Percentiles rank a stretch among this genome's conserved stretches.
Conservation (phyloP, 53 echinoderm and acorn worm species). For the Holothuria scabra region DNA sequence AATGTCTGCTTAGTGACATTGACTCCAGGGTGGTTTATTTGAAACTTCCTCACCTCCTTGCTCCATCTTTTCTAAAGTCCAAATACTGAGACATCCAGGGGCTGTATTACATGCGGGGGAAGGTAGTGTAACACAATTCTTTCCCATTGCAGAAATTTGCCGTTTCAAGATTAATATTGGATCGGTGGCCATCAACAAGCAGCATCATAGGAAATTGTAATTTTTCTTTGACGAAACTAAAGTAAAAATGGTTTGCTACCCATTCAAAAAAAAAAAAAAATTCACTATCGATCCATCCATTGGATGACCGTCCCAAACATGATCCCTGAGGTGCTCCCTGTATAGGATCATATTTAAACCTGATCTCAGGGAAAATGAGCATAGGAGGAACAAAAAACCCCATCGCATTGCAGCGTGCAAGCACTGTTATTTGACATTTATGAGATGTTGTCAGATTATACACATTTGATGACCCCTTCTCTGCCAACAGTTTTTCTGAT, state of each 20-base stretch:
- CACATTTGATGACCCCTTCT: slow-evolving; percentile 48
- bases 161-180: slow-evolving; percentile 37
- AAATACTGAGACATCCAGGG: slow-evolving; percentile 54
- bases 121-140: slow-evolving; percentile 27
- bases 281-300: slow-evolving; percentile 48
- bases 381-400: slow-evolving; percentile 37
- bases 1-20: slow-evolving; percentile 55
- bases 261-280: slow-evolving; percentile 44
- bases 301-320: slow-evolving; percentile 25
- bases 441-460: too few species aligned
- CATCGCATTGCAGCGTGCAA: too few species aligned
- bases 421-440: too few species aligned
- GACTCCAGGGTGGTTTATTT: slow-evolving; percentile 43
- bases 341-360: slow-evolving; percentile 41
- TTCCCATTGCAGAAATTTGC: slow-evolving; percentile 39
- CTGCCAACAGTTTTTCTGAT: slow-evolving; percentile 47
- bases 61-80: slow-evolving; percentile 29
- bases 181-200: slow-evolving; percentile 46
- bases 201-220: slow-evolving; percentile 25
- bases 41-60: slow-evolving; percentile 34
- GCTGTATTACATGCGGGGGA: slow-evolving; percentile 62
- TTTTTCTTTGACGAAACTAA: background rate
- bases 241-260: slow-evolving; percentile 48
- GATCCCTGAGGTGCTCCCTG: slow-evolving; percentile 52
- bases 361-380: slow-evolving; percentile 37